phyloP scores from a whole-genome alignment of 2,797 vertebrate species.

The Aplochiton taeniatus region DNA sequence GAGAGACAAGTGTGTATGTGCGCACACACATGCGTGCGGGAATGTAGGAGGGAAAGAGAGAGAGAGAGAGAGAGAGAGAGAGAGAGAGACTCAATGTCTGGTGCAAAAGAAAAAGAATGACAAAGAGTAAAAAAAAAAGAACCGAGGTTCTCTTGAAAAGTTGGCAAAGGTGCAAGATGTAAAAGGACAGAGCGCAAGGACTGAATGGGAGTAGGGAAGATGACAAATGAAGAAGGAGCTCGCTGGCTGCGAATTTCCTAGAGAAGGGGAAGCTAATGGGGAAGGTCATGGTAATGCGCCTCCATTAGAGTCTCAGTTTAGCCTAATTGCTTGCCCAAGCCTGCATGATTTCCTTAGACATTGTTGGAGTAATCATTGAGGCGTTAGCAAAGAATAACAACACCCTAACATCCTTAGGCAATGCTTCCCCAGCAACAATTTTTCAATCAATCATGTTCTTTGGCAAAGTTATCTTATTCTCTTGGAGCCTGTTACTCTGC shows the following conservation, averaged over 20 bases:
- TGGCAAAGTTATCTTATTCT: neutral
- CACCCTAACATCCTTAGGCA: constrained; percentile 8
- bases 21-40: neutral
- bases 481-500: no score
- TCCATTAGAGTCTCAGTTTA: constrained; percentile 41
- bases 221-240: constrained; percentile 23
- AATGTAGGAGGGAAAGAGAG: constrained; percentile 32
- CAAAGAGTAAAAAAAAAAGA: constrained; percentile 12
- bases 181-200: constrained; percentile 13
- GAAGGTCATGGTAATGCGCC: constrained; percentile 29
- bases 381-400: constrained; percentile 36
- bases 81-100: neutral
- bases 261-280: constrained; percentile 40
- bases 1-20: constrained; percentile 26
- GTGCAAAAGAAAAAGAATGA: constrained; percentile 21
- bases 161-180: constrained; percentile 24
- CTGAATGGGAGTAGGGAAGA: constrained; percentile 12
- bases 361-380: constrained; percentile 41
- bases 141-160: constrained; percentile 23
- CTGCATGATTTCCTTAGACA: constrained; percentile 41
- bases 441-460: constrained; percentile 5
- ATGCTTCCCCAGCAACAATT: neutral
- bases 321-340: constrained; percentile 48
- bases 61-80: constrained; percentile 7
- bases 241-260: constrained; percentile 24